Percentiles rank a stretch among this genome's conserved stretches.
phyloP scores from a whole-genome alignment of 2,888 invertebrate genomes.

The Octonoba sinensis region DNA sequence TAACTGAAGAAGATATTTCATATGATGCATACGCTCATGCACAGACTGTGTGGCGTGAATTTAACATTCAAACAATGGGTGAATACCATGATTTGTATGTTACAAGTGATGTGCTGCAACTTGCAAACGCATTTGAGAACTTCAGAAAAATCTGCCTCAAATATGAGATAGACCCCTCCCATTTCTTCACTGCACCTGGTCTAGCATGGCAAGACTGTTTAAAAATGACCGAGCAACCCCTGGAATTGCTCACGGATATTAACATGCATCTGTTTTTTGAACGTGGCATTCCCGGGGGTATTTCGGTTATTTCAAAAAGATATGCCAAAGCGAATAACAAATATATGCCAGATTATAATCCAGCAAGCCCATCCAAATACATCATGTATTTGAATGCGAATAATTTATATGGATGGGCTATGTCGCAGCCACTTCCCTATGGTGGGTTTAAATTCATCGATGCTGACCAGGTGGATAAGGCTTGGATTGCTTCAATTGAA shows the following conservation, averaged over 20 bases:
- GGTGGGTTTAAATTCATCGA: too few relatives aligned
- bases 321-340: too few relatives aligned
- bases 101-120: slow-evolving; percentile 62
- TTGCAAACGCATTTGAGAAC: slow-evolving; percentile 67
- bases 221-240: slow-evolving; percentile 55
- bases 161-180: slow-evolving; percentile 65
- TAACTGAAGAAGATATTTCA: too few relatives aligned
- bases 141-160: slow-evolving; percentile 66
- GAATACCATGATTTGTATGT: slow-evolving; percentile 67
- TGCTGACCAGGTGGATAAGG: too few relatives aligned
- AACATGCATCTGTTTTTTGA: slow-evolving; percentile 64
- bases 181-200: slow-evolving; percentile 65
- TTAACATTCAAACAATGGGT: slow-evolving; percentile 61
- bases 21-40: slow-evolving; percentile 12
- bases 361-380: too few relatives aligned
- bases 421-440: too few relatives aligned
- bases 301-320: background rate
- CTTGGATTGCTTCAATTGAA: too few relatives aligned
- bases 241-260: slow-evolving; percentile 66
- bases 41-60: slow-evolving; percentile 8
- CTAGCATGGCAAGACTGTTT: slow-evolving; percentile 56
- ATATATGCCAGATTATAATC: too few relatives aligned
- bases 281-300: slow-evolving; percentile 41
- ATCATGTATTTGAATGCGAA: too few relatives aligned
- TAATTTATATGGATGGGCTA: too few relatives aligned